Evolutionary conservation across 2,888 invertebrate species (phyloP), one percentile per base, ranked within the genome.

Genomic region (Schizaphis graminum): DNA sequence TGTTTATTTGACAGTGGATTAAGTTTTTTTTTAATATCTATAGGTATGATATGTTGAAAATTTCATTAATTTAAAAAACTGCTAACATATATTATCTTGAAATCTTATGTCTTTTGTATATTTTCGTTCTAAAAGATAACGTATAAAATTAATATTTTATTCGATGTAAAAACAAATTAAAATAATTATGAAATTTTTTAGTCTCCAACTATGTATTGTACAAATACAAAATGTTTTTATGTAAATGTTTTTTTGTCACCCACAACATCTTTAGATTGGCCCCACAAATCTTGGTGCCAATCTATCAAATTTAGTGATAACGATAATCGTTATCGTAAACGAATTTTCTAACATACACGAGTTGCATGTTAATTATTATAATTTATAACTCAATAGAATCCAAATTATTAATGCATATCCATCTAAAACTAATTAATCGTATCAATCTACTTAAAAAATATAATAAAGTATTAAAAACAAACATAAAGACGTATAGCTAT

Each of bases 301-400:
- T 91, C 35, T 86, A 47, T 92, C 86, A 92, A 92, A 87, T 86
- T 86, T 28, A 84, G 28, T n/a, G 21, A n/a, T 41, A 44, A 53
- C 41, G 26, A 10, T 85, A 28, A 44, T 44, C 84, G n/a, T 44
- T n/a, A n/a, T n/a, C n/a, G n/a, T 47, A 77, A 77, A 77, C n/a
- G 11, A 24, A 44, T 85, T 44, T 57, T 44, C 56, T 21, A 49
- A 77, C 44, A 44, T n/a, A 47, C 44, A 26, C 24, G 21, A 56
- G 10, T 56, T 49, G 28, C 16, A 49, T 86, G 13, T 86, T 86
- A 86, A 49, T 28, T 28, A 28, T 53, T 53, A 53, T 49, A 49
- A 49, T 49, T 44, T 86, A 28, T 28, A 49, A 28, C 16, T n/a
- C 44, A 44, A 85, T 44, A 0, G 11, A 0, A 86, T 28, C 28